These are phyloP conservation scores for Spea bombifrons DNA, from an alignment of 2,113 vertebrate species.

Conservation along the genomic window DNA sequence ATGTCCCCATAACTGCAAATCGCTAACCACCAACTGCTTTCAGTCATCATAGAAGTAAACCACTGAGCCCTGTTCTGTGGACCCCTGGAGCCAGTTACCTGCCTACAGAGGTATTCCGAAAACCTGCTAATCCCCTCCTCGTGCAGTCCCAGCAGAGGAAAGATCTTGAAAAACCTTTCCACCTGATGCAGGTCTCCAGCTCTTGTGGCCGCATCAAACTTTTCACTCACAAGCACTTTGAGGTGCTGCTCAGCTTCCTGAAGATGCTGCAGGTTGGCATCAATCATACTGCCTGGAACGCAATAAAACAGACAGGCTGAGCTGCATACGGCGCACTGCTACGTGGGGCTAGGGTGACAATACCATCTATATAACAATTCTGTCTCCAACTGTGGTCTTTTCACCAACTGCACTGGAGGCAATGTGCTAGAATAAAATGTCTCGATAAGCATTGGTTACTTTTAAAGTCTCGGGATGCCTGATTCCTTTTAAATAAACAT, in stretches of 20 bases:
- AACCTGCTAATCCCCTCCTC: conserved; percentile 93
- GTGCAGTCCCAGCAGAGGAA: conserved; percentile 89
- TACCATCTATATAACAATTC: not conserved
- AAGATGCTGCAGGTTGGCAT: conserved; percentile 87
- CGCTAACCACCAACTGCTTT: too few species aligned
- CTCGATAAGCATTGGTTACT: too few species aligned
- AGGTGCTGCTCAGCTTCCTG: conserved; percentile 90
- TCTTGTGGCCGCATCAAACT: conserved; percentile 82
- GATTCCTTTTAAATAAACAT: too few species aligned
- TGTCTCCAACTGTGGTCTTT: not conserved
- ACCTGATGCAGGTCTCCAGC: conserved; percentile 88
- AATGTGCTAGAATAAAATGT: too few species aligned
- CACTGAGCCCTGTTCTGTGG: too few species aligned
- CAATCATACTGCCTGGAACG: conserved; percentile 80
- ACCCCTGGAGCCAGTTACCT: conserved; percentile 65
- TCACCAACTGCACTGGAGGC: too few species aligned
- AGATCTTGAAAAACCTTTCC: conserved; percentile 98
- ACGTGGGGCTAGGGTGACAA: conserved; percentile 3
- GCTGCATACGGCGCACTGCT: not conserved
- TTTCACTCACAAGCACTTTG: conserved; percentile 87
- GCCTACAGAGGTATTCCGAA: conserved; percentile 90
- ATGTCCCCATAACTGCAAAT: too few species aligned
- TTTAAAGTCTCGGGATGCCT: too few species aligned
- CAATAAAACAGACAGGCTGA: not conserved
- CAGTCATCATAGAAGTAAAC: too few species aligned